These are phyloP conservation scores for Philaenus spumarius DNA, from an alignment of 1,140 invertebrate species.

Conservation along the genomic window DNA sequence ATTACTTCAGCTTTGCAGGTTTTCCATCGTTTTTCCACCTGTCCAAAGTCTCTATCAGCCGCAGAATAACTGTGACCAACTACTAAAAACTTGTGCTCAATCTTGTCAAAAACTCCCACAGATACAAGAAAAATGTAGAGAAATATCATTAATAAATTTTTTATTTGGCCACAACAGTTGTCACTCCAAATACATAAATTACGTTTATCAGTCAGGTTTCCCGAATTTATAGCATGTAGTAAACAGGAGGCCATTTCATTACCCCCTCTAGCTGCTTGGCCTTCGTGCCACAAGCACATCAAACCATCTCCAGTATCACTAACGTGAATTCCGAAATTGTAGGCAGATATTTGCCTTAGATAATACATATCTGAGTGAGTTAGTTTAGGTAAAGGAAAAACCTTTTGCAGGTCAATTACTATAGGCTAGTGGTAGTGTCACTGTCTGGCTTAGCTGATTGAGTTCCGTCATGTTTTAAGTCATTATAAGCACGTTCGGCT, in stretches of 20 bases:
- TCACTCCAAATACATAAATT: background rate
- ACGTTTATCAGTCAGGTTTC: background rate
- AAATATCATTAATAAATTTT: background rate
- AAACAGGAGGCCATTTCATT: slow-evolving; percentile 14
- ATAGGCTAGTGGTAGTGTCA: no score
- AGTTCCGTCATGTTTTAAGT: no score
- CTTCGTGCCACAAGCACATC: slow-evolving; percentile 27
- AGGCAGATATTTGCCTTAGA: slow-evolving; percentile 11
- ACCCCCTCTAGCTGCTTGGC: slow-evolving; percentile 13
- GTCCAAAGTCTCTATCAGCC: no score
- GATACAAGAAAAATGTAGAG: background rate
- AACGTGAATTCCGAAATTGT: slow-evolving; percentile 22
- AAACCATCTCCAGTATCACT: slow-evolving; percentile 19
- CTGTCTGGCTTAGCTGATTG: no score
- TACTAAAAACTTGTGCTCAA: background rate
- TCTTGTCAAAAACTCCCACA: background rate
- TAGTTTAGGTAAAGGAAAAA: no score
- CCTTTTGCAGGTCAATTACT: no score
- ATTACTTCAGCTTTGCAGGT: no score
- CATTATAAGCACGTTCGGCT: no score
- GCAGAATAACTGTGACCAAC: no score
- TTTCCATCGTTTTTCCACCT: no score
- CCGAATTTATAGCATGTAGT: slow-evolving; percentile 6
- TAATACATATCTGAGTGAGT: no score
- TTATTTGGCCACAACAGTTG: background rate